Percentiles rank a stretch among this genome's conserved stretches.
These are phyloP conservation scores for Malacosoma neustria DNA, from an alignment of 2,888 invertebrate genomes.

Conservation along the genomic window DNA sequence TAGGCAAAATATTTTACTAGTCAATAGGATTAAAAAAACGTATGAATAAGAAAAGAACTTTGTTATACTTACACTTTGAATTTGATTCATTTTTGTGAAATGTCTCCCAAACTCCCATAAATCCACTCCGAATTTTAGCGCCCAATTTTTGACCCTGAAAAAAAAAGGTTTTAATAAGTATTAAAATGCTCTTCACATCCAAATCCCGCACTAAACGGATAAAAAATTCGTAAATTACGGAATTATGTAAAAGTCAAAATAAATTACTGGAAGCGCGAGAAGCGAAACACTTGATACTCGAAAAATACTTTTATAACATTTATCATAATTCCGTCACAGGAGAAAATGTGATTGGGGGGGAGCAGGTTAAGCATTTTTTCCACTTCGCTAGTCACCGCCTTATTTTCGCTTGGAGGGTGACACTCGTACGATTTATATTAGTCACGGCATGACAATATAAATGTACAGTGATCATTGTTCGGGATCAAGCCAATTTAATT, in stretches of 20 bases:
- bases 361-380: constrained; percentile 59
- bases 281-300: neutral
- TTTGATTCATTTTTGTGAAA: constrained; percentile 91
- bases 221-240: neutral
- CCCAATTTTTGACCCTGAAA: constrained; percentile 94
- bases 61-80: constrained; percentile 83
- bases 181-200: neutral
- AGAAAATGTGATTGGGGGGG: constrained; percentile 52
- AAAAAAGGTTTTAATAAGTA: constrained; percentile 19
- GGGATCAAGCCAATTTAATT: constrained; percentile 46
- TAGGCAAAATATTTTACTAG: no score
- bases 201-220: neutral
- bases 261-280: neutral
- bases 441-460: constrained; percentile 29
- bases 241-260: neutral
- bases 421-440: constrained; percentile 34
- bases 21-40: no score
- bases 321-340: constrained; percentile 42
- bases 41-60: no score
- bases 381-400: constrained; percentile 41
- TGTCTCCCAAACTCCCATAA: constrained; percentile 92
- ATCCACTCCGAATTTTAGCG: constrained; percentile 91
- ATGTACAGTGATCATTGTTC: constrained; percentile 35
- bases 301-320: constrained; percentile 28
- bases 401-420: constrained; percentile 34